Evolutionary conservation across 2,888 invertebrate species (phyloP).

Genomic region (Cynaeus angustus): DNA sequence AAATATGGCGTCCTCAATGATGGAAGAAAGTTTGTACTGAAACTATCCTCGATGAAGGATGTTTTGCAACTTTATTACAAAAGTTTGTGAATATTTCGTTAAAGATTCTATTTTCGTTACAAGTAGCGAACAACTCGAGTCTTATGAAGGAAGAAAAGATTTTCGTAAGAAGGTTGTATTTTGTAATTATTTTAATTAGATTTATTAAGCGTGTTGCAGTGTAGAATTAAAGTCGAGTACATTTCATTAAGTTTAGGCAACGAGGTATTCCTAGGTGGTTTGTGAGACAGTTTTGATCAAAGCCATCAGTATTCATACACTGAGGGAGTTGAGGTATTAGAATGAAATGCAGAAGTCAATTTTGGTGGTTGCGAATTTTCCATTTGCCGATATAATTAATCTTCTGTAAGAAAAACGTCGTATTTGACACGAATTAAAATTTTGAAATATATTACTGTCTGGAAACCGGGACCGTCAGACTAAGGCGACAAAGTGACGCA

Average conservation of each 20-base stretch:
- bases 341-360: conserved; percentile 26
- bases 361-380: conserved; percentile 29
- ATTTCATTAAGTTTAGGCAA: conserved; percentile 17
- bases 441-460: conserved; percentile 27
- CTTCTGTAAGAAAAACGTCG: conserved; percentile 9
- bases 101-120: conserved; percentile 11
- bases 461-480: conserved; percentile 2
- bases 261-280: too few species aligned
- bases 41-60: conserved; percentile 14
- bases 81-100: conserved; percentile 13
- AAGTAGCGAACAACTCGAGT: conserved; percentile 4
- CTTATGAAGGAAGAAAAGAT: conserved; percentile 1
- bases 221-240: conserved; percentile 8
- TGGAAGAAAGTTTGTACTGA: conserved; percentile 12
- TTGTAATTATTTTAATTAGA: conserved; percentile 22
- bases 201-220: conserved; percentile 9
- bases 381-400: conserved; percentile 37
- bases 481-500: conserved; percentile 42
- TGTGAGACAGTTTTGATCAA: conserved; percentile 32
- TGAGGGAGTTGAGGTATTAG: conserved; percentile 17
- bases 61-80: conserved; percentile 21
- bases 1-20: conserved; percentile 5
- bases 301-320: conserved; percentile 32
- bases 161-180: not conserved
- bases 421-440: conserved; percentile 23